Evolutionary conservation across 2,113 vertebrate species (phyloP), one percentile per base, ranked within the genome.

Genomic region (Agapornis roseicollis): DNA sequence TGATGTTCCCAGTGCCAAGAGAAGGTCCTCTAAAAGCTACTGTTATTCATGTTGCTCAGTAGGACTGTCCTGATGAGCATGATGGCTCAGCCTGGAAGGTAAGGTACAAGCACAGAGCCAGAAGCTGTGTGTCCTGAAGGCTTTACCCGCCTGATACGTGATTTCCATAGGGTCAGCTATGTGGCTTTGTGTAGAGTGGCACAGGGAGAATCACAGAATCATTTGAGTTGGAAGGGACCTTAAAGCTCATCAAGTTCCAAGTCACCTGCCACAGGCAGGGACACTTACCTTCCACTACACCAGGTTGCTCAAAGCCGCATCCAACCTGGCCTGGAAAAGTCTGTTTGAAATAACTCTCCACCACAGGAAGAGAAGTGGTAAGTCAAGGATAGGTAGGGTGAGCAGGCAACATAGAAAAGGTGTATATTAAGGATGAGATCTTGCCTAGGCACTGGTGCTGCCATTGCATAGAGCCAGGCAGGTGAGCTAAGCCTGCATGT

Each of bases 41-140:
- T 6, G 2, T 33, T 50, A 71, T 52, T 88, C 78, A 25, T 64
- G 31, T 47, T 78, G 28, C 10, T 33, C 3, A 0, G 25, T 47
- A 53, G 44, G 39, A 61, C 33, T 0, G 0, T 23, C 29, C 39
- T 3, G 0, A 60, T 7, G 33, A 72, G 19, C 0, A 0, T 31
- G 46, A 81, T 90, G 81, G 41, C 65, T 80, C 68, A 66, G 63
- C 20, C 35, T 84, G 46, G 11, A 37, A 88, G 24, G 64, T 50
- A 63, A 0, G 1, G 4, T 13, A 39, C 1, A 3, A 74, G 47
- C 74, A 58, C 37, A 68, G 65, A 55, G 65, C 13, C 22, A 72
- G 41, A 78, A 60, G 35, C 11, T 33, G 22, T 82, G 46, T 58
- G 39, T 49, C 68, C 85, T 83, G 63, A 56, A 80, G 66, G 60